These are phyloP conservation scores for Merluccius polli DNA, from an alignment of 2,797 vertebrate genomes.

Conservation along the genomic window DNA sequence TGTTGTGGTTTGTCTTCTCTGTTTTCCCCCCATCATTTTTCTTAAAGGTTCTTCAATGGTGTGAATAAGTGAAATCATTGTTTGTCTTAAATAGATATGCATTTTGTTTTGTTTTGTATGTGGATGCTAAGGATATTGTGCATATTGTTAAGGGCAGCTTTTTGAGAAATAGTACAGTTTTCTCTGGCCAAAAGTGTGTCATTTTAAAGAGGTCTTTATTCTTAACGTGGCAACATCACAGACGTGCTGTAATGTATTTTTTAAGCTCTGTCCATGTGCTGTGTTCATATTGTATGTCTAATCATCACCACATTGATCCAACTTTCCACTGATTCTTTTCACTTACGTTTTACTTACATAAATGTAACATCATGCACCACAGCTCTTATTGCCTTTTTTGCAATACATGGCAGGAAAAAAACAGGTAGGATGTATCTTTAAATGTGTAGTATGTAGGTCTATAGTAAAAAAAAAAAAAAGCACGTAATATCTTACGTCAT, in stretches of 20 bases:
- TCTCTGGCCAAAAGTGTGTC: neutral
- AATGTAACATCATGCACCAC: neutral
- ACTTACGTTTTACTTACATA: neutral
- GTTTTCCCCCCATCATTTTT: neutral
- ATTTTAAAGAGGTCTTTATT: neutral
- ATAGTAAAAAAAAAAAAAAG: neutral
- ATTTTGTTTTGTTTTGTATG: neutral
- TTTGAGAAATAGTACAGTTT: neutral
- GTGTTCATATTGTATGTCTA: neutral
- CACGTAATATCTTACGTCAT: neutral
- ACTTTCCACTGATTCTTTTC: neutral
- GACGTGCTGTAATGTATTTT: neutral
- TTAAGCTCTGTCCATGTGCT: neutral
- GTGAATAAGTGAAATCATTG: neutral
- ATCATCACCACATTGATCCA: neutral
- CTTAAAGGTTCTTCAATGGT: neutral
- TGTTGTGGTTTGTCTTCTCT: neutral
- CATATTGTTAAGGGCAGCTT: too few species aligned
- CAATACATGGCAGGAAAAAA: neutral
- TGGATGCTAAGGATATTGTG: neutral
- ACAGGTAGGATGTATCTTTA: neutral
- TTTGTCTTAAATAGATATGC: neutral
- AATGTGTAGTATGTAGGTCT: neutral
- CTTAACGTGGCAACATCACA: neutral
- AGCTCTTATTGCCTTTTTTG: neutral